phyloP scores from a whole-genome alignment of 2,888 invertebrate genomes.

The Strigamia maritima region DNA sequence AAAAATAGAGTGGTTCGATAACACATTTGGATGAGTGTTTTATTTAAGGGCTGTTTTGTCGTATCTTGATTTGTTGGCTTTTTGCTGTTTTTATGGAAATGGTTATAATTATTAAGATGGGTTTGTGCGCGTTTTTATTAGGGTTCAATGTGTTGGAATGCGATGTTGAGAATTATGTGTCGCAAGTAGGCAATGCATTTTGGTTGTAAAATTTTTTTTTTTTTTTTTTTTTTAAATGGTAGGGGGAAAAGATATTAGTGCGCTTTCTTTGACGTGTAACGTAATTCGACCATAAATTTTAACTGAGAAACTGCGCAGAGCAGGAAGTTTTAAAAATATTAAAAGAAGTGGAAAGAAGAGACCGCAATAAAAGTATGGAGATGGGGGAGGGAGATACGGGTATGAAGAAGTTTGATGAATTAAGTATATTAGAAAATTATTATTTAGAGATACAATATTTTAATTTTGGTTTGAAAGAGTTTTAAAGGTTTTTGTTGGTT shows the following conservation, averaged over 20 bases:
- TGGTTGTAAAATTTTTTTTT: neutral
- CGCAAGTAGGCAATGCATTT: constrained; percentile 34
- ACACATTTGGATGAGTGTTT: neutral
- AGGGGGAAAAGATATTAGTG: constrained; percentile 24
- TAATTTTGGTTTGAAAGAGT: too few species aligned
- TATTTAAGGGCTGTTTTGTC: neutral
- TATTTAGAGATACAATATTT: too few species aligned
- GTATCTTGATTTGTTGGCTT: neutral
- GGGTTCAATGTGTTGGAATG: constrained; percentile 3
- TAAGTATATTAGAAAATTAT: neutral
- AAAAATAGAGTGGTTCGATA: neutral
- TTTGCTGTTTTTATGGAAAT: neutral
- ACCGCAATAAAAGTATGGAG: constrained; percentile 8
- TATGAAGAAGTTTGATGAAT: neutral
- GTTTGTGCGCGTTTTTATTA: constrained; percentile 5
- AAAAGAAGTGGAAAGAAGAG: neutral
- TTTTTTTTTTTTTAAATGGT: neutral
- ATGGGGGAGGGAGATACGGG: neutral
- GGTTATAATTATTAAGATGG: neutral
- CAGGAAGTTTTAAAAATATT: neutral
- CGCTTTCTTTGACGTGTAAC: constrained; percentile 34
- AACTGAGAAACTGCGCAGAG: constrained; percentile 4
- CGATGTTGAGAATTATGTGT: constrained; percentile 29
- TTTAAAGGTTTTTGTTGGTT: too few species aligned
- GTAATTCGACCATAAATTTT: constrained; percentile 31